A percentile compares a stretch with the other conserved stretches of the same genome.
Evolutionary conservation across 2,797 vertebrate genomes (phyloP).

Genomic region (Acestrorhynchus altus): DNA sequence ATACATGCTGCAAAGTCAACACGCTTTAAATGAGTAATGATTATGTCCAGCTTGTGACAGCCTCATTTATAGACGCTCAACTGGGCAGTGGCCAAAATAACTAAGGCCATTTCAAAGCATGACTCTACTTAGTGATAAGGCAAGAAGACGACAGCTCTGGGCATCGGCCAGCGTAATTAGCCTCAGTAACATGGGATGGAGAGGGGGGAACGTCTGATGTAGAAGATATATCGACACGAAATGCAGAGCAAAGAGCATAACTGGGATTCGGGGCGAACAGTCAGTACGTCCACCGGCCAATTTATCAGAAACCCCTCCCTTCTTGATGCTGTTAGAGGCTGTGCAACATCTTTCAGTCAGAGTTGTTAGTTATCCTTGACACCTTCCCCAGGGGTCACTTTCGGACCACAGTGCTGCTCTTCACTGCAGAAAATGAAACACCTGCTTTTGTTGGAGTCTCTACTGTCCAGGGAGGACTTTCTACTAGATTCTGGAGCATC

Average conservation of each 20-base stretch:
- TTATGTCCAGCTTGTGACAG: slow-evolving; percentile 39
- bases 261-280: background rate
- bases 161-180: background rate
- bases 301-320: background rate
- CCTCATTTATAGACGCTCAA: slow-evolving; percentile 26
- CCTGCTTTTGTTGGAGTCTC: too few species aligned
- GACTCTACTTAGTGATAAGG: slow-evolving; percentile 13
- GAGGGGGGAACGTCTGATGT: background rate
- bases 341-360: too few species aligned
- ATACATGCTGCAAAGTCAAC: slow-evolving; percentile 42
- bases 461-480: too few species aligned
- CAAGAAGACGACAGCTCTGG: slow-evolving; percentile 18
- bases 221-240: background rate
- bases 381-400: too few species aligned
- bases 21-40: slow-evolving; percentile 40
- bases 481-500: too few species aligned
- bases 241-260: background rate
- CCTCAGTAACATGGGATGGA: background rate
- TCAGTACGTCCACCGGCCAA: background rate
- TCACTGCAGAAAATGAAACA: too few species aligned
- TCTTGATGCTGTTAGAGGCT: background rate
- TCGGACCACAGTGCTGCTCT: too few species aligned
- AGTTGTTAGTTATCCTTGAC: too few species aligned
- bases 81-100: slow-evolving; percentile 36
- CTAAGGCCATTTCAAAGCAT: slow-evolving; percentile 9